Conservation (phyloP, 2,888 invertebrate species). For the Sipunculus nudus region DNA sequence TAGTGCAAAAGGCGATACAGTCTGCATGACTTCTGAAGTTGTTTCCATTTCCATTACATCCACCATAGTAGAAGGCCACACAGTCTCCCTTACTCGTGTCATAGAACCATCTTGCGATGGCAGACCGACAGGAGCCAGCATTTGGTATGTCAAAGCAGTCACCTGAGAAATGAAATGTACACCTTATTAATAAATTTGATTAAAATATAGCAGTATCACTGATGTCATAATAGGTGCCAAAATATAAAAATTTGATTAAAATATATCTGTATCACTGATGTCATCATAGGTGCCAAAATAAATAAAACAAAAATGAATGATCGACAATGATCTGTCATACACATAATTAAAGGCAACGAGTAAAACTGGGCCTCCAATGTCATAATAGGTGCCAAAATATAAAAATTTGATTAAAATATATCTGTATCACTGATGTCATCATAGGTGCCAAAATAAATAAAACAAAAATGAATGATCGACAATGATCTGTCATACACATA, state of each 20-base stretch:
- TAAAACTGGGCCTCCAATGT: too few relatives aligned
- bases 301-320: too few relatives aligned
- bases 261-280: too few relatives aligned
- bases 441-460: too few relatives aligned
- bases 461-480: too few relatives aligned
- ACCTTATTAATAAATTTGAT: background rate
- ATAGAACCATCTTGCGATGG: constrained; percentile 78
- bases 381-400: too few relatives aligned
- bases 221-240: background rate
- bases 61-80: constrained; percentile 49
- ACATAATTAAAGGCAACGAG: too few relatives aligned
- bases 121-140: constrained; percentile 77
- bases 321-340: too few relatives aligned
- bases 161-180: constrained; percentile 28
- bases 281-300: too few relatives aligned
- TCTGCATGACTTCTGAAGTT: constrained; percentile 34
- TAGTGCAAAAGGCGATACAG: constrained; percentile 35
- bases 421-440: too few relatives aligned
- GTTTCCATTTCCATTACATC: constrained; percentile 54
- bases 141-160: constrained; percentile 75
- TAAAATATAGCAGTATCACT: background rate
- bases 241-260: background rate
- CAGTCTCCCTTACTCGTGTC: constrained; percentile 66
- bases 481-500: too few relatives aligned
- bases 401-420: too few relatives aligned